Percentiles rank a stretch among this genome's conserved stretches.
Evolutionary conservation across 1,140 invertebrate genomes (phyloP).

Genomic region (Drosophila repleta): DNA sequence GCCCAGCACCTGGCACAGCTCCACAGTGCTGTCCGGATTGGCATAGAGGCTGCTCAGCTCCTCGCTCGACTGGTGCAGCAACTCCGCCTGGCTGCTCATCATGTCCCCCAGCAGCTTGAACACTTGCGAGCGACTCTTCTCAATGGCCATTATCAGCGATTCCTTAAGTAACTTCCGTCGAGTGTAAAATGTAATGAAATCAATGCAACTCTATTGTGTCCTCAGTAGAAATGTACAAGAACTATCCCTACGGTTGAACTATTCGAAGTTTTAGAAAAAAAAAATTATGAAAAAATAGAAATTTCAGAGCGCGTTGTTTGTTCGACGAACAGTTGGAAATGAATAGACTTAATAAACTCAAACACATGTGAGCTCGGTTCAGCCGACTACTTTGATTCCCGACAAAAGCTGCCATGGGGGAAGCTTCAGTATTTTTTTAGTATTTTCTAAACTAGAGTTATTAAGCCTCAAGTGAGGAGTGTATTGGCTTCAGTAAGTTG

Average conservation of each 20-base stretch:
- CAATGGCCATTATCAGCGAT: conserved; percentile 1
- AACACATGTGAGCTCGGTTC: not conserved
- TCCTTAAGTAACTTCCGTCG: no score
- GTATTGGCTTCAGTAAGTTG: no score
- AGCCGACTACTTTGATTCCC: not conserved
- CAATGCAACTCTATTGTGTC: no score
- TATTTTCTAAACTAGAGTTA: no score
- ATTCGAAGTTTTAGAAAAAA: not conserved
- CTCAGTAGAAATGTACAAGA: not conserved
- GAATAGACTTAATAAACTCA: not conserved
- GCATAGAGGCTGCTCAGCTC: not conserved
- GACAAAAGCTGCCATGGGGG: not conserved
- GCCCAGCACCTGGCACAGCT: conserved; percentile 11
- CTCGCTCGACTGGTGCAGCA: conserved; percentile 4
- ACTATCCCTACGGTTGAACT: not conserved
- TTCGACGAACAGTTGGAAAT: not conserved
- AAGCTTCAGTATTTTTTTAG: no score
- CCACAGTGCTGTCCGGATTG: conserved; percentile 10
- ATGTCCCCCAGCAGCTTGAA: conserved; percentile 14
- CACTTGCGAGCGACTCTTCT: not conserved
- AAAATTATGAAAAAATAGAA: not conserved
- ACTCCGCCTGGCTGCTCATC: conserved; percentile 5
- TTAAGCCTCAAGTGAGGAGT: no score
- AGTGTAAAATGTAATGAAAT: no score
- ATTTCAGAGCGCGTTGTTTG: not conserved